Percentiles rank a stretch among this genome's conserved stretches.
Evolutionary conservation across 2,113 vertebrate genomes (phyloP).

Genomic region (Lagopus leucura): DNA sequence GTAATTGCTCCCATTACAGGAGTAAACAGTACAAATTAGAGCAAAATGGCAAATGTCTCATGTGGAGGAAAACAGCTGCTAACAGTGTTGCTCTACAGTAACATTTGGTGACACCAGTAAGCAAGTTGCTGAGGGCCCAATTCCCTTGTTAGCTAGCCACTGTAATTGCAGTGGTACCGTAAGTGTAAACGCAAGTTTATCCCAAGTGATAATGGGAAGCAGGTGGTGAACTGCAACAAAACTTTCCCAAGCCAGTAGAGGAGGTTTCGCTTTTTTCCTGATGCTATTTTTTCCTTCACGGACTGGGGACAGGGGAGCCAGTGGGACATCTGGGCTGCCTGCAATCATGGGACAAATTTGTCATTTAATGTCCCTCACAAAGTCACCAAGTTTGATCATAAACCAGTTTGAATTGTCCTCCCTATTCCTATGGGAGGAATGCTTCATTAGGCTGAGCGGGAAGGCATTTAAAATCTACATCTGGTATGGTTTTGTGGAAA

Average conservation of each 20-base stretch:
- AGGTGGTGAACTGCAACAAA: background rate
- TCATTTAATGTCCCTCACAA: background rate
- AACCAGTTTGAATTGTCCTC: background rate
- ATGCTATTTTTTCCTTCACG: background rate
- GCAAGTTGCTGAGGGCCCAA: background rate
- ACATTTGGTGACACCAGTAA: background rate
- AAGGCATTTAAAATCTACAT: background rate
- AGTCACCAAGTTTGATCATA: fast-evolving
- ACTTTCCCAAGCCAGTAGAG: background rate
- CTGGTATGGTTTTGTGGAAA: background rate
- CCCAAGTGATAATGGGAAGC: background rate
- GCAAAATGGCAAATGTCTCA: background rate
- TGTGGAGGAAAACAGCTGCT: background rate
- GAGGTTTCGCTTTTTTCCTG: background rate
- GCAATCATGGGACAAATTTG: background rate
- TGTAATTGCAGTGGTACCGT: background rate
- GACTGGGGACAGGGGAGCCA: background rate
- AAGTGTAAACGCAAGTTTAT: background rate
- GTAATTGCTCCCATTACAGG: background rate
- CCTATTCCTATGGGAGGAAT: background rate
- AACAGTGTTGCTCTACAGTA: background rate
- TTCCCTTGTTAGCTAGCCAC: background rate
- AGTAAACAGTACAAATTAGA: slow-evolving; percentile 15
- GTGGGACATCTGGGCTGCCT: background rate
- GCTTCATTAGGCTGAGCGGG: background rate